Percentiles rank a stretch among this genome's conserved stretches.
phyloP scores from a whole-genome alignment of 2,113 vertebrate genomes.

The Oreochromis tanganicae region DNA sequence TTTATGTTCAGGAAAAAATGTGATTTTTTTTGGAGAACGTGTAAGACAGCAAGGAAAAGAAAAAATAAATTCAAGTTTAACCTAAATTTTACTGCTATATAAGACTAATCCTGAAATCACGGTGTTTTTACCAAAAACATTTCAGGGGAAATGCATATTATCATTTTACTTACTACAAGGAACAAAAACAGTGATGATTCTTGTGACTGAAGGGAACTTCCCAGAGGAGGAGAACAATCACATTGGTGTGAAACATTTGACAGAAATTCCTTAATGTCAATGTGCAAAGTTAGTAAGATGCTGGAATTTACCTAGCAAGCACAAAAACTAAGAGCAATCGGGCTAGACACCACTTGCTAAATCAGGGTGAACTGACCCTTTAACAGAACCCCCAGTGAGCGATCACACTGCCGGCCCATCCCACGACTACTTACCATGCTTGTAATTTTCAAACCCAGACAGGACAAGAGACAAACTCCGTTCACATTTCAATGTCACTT shows the following conservation, averaged over 20 bases:
- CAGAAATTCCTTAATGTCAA: not conserved
- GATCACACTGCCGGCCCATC: not conserved
- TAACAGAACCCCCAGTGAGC: not conserved
- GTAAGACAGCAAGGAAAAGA: not conserved
- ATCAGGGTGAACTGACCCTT: not conserved
- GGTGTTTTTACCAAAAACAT: not conserved
- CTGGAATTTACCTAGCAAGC: not conserved
- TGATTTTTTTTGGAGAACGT: not conserved
- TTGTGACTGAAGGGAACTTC: not conserved
- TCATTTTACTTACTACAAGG: not conserved
- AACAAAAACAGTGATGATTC: not conserved
- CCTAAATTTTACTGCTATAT: not conserved
- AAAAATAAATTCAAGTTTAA: not conserved
- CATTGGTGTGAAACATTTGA: not conserved
- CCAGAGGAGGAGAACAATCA: not conserved
- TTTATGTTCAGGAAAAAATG: not conserved
- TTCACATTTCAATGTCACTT: not conserved
- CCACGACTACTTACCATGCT: slow-evolving; percentile 9
- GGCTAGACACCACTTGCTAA: not conserved
- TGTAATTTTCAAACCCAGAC: not conserved
- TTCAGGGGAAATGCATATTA: not conserved
- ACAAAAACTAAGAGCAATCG: not conserved
- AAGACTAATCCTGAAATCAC: not conserved
- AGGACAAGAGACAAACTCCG: not conserved
- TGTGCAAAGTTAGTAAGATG: not conserved